Conservation (phyloP, 2,797 vertebrate genomes). For the Melanotaenia trifasciata region DNA sequence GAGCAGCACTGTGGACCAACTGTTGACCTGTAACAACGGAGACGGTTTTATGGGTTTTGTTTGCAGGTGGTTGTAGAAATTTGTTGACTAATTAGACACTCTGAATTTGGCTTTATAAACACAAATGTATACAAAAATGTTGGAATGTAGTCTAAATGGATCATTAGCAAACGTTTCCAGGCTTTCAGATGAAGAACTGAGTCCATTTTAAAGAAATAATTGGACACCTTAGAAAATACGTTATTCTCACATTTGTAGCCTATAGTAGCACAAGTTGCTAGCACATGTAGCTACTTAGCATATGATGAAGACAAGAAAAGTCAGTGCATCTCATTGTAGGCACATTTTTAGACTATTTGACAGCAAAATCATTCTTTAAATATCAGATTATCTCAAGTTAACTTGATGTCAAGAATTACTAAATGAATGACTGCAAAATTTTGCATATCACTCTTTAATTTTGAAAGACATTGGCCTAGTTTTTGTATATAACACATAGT, state of each 20-base stretch:
- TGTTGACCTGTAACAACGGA: constrained; percentile 34
- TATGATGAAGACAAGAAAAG: not conserved
- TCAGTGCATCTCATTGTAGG: too few relatives aligned
- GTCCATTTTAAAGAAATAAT: constrained; percentile 42
- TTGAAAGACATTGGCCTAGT: not conserved
- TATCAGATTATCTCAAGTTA: too few relatives aligned
- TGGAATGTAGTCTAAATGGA: constrained; percentile 20
- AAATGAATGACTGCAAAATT: too few relatives aligned
- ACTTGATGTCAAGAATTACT: too few relatives aligned
- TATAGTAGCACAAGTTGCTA: not conserved
- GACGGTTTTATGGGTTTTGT: constrained; percentile 42
- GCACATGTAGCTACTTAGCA: constrained; percentile 1
- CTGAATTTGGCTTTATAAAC: constrained; percentile 51
- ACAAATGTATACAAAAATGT: constrained; percentile 13
- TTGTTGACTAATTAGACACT: constrained; percentile 46
- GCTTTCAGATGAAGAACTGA: constrained; percentile 48
- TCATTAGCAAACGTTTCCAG: constrained; percentile 36
- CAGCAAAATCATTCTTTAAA: too few relatives aligned
- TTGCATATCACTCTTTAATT: too few relatives aligned
- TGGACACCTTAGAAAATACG: constrained; percentile 10
- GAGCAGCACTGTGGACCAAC: constrained; percentile 60
- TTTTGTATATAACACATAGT: not conserved
- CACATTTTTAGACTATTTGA: too few relatives aligned
- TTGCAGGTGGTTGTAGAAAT: constrained; percentile 41
- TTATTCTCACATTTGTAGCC: too few relatives aligned